A percentile compares a stretch with the other conserved stretches of the same genome.
phyloP scores from a whole-genome alignment of 1,140 invertebrate species.

The Anastrepha obliqua region DNA sequence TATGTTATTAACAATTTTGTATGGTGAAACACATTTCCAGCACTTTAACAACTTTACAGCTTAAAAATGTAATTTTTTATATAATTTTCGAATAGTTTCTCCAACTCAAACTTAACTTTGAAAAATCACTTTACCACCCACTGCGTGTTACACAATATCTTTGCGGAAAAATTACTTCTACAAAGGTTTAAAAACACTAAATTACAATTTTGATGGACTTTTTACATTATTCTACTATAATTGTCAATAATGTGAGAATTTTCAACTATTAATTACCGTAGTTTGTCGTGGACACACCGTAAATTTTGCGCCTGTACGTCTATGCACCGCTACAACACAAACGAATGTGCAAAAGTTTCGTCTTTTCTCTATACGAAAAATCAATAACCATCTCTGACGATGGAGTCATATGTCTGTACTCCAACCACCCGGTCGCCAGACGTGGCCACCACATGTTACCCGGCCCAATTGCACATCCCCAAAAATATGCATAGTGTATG shows the following conservation, averaged over 20 bases:
- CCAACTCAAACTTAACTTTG: neutral
- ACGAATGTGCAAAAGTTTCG: slow-evolving; percentile 53
- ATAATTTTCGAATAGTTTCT: neutral
- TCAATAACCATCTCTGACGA: slow-evolving; percentile 65
- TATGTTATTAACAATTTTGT: neutral
- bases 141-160: neutral
- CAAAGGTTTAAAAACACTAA: neutral
- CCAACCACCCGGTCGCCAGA: slow-evolving; percentile 37
- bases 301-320: slow-evolving; percentile 56
- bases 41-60: neutral
- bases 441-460: neutral
- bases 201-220: neutral
- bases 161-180: neutral
- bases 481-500: slow-evolving; percentile 16
- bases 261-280: neutral
- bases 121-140: neutral
- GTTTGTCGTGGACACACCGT: slow-evolving; percentile 45
- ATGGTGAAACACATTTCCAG: neutral
- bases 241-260: neutral
- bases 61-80: neutral
- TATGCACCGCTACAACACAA: slow-evolving; percentile 47
- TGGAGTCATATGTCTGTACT: slow-evolving; percentile 51
- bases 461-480: slow-evolving; percentile 52
- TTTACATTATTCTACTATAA: neutral
- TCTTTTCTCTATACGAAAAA: slow-evolving; percentile 63